These are phyloP conservation scores for Apogon hyalosoma DNA, from an alignment of 2,797 vertebrate genomes.

Conservation along the genomic window DNA sequence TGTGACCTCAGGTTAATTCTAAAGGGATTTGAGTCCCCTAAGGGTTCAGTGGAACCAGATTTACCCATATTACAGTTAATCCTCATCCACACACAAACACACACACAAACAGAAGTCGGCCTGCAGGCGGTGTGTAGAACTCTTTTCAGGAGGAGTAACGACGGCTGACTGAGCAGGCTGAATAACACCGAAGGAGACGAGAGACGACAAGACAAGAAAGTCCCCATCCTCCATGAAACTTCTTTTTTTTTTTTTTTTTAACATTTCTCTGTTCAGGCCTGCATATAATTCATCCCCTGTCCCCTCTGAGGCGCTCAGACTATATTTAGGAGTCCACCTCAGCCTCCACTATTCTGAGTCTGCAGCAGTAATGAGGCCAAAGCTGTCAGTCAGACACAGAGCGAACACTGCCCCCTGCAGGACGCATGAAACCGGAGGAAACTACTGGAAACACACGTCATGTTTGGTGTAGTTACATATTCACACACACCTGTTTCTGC, in stretches of 20 bases:
- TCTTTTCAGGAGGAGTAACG: slow-evolving; percentile 28
- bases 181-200: slow-evolving; percentile 56
- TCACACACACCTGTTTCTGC: not conserved
- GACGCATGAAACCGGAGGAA: not conserved
- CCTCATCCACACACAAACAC: slow-evolving; percentile 27
- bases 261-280: slow-evolving; percentile 31
- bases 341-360: slow-evolving; percentile 42
- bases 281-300: slow-evolving; percentile 59
- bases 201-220: slow-evolving; percentile 53
- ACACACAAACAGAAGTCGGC: slow-evolving; percentile 28
- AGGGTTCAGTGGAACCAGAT: too few relatives aligned
- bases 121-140: slow-evolving; percentile 41
- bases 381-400: slow-evolving; percentile 27
- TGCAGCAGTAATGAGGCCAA: slow-evolving; percentile 56
- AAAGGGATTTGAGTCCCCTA: too few relatives aligned
- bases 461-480: not conserved
- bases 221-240: not conserved
- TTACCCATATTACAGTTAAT: too few relatives aligned
- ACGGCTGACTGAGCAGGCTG: slow-evolving; percentile 60
- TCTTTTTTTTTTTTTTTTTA: not conserved
- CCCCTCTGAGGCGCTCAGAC: slow-evolving; percentile 49
- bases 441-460: not conserved
- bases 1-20: too few relatives aligned
- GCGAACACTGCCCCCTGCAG: slow-evolving; percentile 67
- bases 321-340: slow-evolving; percentile 74